A percentile compares a stretch with the other conserved stretches of the same genome.
Conservation (phyloP, 2,797 vertebrate genomes). For the Neosilurus mollespiculum region DNA sequence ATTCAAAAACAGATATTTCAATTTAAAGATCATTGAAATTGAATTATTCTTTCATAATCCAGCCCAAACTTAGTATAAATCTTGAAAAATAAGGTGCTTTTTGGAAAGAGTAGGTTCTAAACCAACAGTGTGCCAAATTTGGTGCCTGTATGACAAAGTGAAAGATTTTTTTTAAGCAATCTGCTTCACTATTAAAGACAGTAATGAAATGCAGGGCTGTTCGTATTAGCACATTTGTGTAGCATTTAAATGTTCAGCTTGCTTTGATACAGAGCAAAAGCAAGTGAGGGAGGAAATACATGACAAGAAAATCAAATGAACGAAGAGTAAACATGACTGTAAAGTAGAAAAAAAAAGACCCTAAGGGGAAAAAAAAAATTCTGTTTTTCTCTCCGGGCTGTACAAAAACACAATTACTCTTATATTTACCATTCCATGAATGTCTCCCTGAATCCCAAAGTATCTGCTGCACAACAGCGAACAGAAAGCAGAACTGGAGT, state of each 20-base stretch:
- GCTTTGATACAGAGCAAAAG: background rate
- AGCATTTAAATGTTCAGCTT: slow-evolving; percentile 1
- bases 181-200: slow-evolving; percentile 2
- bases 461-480: slow-evolving; percentile 8
- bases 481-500: slow-evolving; percentile 3
- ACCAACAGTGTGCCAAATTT: no score
- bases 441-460: slow-evolving; percentile 22
- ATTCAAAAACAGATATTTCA: no score
- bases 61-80: no score
- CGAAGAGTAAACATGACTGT: slow-evolving; percentile 36
- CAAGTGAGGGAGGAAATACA: background rate
- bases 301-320: slow-evolving; percentile 14
- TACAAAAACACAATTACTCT: slow-evolving; percentile 30
- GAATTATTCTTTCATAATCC: no score
- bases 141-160: no score
- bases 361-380: slow-evolving; percentile 21
- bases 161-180: no score
- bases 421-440: slow-evolving; percentile 33
- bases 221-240: slow-evolving; percentile 8
- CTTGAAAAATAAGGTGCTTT: no score
- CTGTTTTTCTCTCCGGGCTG: slow-evolving; percentile 3
- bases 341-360: slow-evolving; percentile 11
- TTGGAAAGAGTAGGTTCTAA: no score
- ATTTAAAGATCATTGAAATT: no score
- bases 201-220: background rate